Evolutionary conservation across 2,888 invertebrate genomes (phyloP).

Genomic region (Himalopsyche tibetana): DNA sequence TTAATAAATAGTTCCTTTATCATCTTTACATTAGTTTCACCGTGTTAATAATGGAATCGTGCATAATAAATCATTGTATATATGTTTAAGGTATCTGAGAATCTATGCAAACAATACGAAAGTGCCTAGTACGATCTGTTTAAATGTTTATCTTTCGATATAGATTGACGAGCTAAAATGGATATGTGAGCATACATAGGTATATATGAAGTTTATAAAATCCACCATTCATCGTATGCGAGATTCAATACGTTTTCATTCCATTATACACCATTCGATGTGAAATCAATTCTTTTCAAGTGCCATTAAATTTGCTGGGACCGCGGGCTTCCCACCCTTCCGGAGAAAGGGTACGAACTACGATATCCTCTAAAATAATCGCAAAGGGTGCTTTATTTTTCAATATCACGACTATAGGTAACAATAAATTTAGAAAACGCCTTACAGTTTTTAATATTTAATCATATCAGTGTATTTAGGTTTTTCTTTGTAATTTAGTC

Average conservation of each 20-base stretch:
- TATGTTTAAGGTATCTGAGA: no score
- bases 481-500: no score
- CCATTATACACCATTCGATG: conserved; percentile 26
- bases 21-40: no score
- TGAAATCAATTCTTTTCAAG: conserved; percentile 31
- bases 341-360: conserved; percentile 22
- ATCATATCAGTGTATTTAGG: no score
- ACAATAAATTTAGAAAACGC: no score
- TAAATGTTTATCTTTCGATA: conserved; percentile 6
- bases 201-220: conserved; percentile 28
- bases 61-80: no score
- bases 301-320: conserved; percentile 22
- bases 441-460: no score
- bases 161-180: conserved; percentile 2
- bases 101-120: background rate
- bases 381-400: background rate
- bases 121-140: background rate
- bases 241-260: conserved; percentile 25
- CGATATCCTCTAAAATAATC: background rate
- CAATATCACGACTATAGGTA: background rate
- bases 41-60: no score
- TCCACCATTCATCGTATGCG: background rate
- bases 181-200: background rate
- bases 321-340: background rate
- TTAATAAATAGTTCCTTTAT: no score